Base-by-base conservation (phyloP, 1,140 invertebrate species). In the Choristoneura fumiferana region DNA sequence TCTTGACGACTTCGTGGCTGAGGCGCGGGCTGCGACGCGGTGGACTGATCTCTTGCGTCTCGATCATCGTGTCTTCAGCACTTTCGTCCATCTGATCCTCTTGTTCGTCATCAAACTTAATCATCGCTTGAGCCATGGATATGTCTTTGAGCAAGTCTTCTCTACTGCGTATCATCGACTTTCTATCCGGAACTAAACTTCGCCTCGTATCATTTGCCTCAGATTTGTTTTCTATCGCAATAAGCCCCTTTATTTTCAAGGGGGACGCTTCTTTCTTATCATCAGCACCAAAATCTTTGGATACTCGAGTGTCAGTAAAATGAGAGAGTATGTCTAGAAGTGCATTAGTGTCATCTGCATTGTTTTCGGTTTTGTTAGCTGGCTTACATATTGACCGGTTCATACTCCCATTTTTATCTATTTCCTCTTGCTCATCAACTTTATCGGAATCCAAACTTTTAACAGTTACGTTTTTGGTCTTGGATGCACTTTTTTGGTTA, bases 1-100 rank as follows among this genome's bases (percentile, higher is more conserved):
- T 78, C 58, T 87, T 87, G 0, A 87, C 82, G 0, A 85, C 78
- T 39, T 83, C 82, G 14, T 54, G 68, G 43, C 78, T 81, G 29
- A 79, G 60, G 43, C 76, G 57, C 0, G 64, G 68, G 39, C 78
- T 81, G 18, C 77, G 60, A 40, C 76, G 57, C 0, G 64, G 58
- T 0, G 76, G 43, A 1, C 43, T 49, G 4, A 9, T 6, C 40
- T 73, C 43, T 1, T 55, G 40, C 10, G 61, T 67, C 18, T 72
- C 65, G 4, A n/a, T 61, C 0, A 63, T 58, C 0, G 60, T 65
- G 1, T 71, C 73, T 22, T 68, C 72, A 6, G 72, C 18, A 3
- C 5, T 18, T 12, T 49, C 73, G 49, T 62, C 68, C 5, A 73
- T 73, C 5, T 77, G 70, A 0, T 71, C 62, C 8, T 73, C 66